Base-by-base conservation (phyloP, 2,797 vertebrate genomes). In the Anisognathus igniventris region DNA sequence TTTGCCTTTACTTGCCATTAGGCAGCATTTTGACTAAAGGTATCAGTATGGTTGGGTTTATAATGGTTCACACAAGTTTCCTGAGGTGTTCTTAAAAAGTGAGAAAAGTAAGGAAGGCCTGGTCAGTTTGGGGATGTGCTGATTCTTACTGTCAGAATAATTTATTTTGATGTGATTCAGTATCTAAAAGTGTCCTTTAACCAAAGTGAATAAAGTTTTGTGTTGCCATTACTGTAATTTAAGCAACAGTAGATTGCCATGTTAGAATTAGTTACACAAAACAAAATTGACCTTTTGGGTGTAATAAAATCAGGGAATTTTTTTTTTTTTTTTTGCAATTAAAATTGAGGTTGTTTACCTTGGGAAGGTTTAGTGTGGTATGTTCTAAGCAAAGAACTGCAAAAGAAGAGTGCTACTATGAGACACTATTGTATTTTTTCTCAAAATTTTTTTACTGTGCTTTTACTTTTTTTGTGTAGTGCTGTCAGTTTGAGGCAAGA, bases 111-210 rank as follows among this genome's bases (percentile, higher is more conserved):
- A 66, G 56, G 58, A 45, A 27, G 13, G 31, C 28, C n/a, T 30
- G 30, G 2, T 45, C 27, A 8, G 18, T 75, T 58, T 81, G 18
- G 14, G 45, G 24, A 28, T 40, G 19, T 58, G 9, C 16, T 67
- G 44, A 5, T 72, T 75, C 31, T 81, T 88, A 14, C 45, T 83
- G 30, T 50, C 86, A 62, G 40, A 77, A 45, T 62, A 50, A 51
- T 54, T 83, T 24, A n/a, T 75, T 88, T 90, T 44, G 8, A 22
- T 86, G 17, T 11, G 7, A 53, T 92, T 61, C 35, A 14, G 12
- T 44, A 28, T 82, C 73, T 79, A 12, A 65, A 96, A 93, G 86
- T 95, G 89, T 62, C 74, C 91, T 96, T 96, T 47, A 92, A 90
- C 40, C 65, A 82, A 90, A 87, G 13, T 8, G 20, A 86, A 80